Conservation (phyloP, 2,113 vertebrate genomes). For the Sterrhoptilus dennistouni region DNA sequence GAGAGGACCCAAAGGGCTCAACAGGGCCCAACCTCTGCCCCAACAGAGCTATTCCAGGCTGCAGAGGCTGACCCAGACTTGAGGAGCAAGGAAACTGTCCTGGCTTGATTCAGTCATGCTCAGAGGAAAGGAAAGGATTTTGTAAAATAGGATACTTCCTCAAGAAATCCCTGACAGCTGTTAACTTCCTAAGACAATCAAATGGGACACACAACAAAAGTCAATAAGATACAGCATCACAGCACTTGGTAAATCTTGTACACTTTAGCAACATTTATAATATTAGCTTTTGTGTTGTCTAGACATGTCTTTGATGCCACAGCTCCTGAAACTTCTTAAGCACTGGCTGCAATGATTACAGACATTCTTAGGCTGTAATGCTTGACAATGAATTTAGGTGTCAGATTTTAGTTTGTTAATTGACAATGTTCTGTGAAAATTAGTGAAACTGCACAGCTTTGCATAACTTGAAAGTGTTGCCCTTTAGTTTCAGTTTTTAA, state of each 20-base stretch:
- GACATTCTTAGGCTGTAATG: neutral
- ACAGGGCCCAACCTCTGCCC: accelerated
- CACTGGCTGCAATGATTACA: neutral
- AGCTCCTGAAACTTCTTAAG: neutral
- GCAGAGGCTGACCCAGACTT: neutral
- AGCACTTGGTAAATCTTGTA: neutral
- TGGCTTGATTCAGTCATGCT: neutral
- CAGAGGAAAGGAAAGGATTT: neutral
- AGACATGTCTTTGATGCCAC: neutral
- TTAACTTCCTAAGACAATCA: neutral
- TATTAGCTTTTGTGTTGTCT: neutral
- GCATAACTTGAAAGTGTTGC: neutral
- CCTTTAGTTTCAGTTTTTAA: neutral
- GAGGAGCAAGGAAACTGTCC: neutral
- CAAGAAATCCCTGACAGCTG: neutral
- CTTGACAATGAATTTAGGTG: neutral
- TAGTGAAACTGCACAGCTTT: neutral
- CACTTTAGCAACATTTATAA: neutral
- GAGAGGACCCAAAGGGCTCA: neutral
- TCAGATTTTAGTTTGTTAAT: neutral
- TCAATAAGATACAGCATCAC: neutral
- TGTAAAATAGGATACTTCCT: neutral
- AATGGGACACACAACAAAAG: neutral
- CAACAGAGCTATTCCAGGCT: neutral
- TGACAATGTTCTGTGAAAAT: neutral